Evolutionary conservation across 2,797 vertebrate species (phyloP), one percentile per base, ranked within the genome.

Genomic region (Scarus forsteni): DNA sequence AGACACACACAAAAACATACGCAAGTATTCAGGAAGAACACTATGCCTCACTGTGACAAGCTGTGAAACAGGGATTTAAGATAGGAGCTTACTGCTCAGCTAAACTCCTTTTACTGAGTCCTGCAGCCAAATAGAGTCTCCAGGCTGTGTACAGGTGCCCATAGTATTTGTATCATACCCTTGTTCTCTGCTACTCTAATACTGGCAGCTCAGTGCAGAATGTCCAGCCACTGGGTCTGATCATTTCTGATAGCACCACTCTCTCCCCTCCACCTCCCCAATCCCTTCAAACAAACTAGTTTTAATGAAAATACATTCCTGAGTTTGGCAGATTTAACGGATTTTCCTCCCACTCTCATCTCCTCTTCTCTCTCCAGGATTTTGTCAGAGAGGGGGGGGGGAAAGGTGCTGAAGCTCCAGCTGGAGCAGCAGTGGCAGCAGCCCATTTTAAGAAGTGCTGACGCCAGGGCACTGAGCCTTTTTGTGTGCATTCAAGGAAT

Each of bases 301-400:
- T 91, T 88, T 93, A 93, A 93, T 90, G 90, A 92, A 93, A 92
- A 91, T 84, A 88, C 90, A 89, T 93, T 91, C 88, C 92, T 72
- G 77, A 86, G 80, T 92, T 92, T 91, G 85, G 81, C 57, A 81
- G 88, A 91, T 89, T 93, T 92, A 88, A 81, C 44, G 64, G 90
- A 91, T 93, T 93, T 93, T 87, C 81, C 84, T 85, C 79, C 72
- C 70, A 61, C 84, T 87, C 79, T 85, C 83, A 83, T 85, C 82
- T 76, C 54, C 60, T 51, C 44, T 60, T 52, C 48, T 75, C 83
- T 80, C 73, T 79, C 55, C 72, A 70, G 81, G 83, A 70, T 80
- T 78, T 79, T 40, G 61, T 45, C 10, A 8, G 19, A 39, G 27
- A 14, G 15, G 44, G 12, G 18, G 27, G 12, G 44, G 39, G 19